Evolutionary conservation across 2,888 invertebrate genomes (phyloP).

Genomic region (Pollenia amentaria): DNA sequence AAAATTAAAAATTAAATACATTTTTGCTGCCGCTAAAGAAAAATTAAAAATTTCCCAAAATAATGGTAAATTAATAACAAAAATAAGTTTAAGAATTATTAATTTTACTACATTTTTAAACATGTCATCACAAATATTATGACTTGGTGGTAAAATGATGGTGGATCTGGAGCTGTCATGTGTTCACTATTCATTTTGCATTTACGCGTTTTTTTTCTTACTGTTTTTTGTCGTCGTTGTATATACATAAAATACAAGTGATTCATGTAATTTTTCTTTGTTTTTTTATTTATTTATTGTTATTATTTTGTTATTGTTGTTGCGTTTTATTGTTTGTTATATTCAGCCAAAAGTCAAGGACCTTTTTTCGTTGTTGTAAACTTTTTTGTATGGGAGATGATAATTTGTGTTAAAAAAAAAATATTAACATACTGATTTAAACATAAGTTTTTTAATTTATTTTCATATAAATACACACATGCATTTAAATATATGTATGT

Average conservation of each 20-base stretch:
- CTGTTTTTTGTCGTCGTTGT: slow-evolving; percentile 2
- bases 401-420: slow-evolving; percentile 37
- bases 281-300: slow-evolving; percentile 57
- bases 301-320: slow-evolving; percentile 38
- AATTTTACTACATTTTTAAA: background rate
- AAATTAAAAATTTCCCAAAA: slow-evolving; percentile 42
- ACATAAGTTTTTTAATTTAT: slow-evolving; percentile 5
- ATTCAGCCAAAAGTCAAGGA: slow-evolving; percentile 72
- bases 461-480: slow-evolving; percentile 29
- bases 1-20: background rate
- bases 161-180: slow-evolving; percentile 2
- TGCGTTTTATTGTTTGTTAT: slow-evolving; percentile 52
- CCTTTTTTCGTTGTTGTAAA: slow-evolving; percentile 67
- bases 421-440: slow-evolving; percentile 29
- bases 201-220: slow-evolving; percentile 42
- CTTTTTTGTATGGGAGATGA: slow-evolving; percentile 43
- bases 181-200: slow-evolving; percentile 42
- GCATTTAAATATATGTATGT: background rate
- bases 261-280: slow-evolving; percentile 64
- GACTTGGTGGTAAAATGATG: background rate
- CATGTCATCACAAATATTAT: slow-evolving; percentile 28
- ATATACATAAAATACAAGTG: slow-evolving; percentile 47
- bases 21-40: background rate
- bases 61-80: slow-evolving; percentile 41
- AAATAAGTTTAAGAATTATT: background rate